Conservation (phyloP, 2,113 vertebrate species). For the Arenaria interpres region DNA sequence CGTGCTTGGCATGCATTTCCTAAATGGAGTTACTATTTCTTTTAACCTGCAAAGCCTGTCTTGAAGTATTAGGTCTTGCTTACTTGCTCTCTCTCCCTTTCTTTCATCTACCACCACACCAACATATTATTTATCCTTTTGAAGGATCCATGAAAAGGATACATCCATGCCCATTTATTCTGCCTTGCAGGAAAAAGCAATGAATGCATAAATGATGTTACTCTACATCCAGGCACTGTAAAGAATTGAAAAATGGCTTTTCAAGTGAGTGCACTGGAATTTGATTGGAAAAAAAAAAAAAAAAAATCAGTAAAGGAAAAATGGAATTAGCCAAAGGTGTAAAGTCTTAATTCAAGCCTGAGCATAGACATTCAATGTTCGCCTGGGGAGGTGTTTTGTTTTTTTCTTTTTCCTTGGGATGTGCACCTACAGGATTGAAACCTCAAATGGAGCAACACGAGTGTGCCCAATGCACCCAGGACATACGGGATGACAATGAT, state of each 20-base stretch:
- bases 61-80: background rate
- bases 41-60: background rate
- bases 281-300: background rate
- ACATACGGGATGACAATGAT: background rate
- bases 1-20: background rate
- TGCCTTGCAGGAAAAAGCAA: slow-evolving; percentile 33
- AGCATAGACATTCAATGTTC: background rate
- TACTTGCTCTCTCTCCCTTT: background rate
- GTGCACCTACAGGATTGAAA: background rate
- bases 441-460: background rate
- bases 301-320: background rate
- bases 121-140: background rate
- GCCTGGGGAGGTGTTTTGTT: background rate
- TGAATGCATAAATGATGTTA: slow-evolving; percentile 32
- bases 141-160: background rate
- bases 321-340: background rate
- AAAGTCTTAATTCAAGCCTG: background rate
- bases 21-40: background rate
- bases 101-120: background rate
- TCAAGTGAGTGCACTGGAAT: background rate
- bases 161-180: background rate
- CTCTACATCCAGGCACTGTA: background rate
- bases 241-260: background rate
- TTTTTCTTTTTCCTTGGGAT: background rate
- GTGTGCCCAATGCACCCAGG: background rate